Base-by-base conservation (phyloP, 2,113 vertebrate species). In the Siniperca knerii region DNA sequence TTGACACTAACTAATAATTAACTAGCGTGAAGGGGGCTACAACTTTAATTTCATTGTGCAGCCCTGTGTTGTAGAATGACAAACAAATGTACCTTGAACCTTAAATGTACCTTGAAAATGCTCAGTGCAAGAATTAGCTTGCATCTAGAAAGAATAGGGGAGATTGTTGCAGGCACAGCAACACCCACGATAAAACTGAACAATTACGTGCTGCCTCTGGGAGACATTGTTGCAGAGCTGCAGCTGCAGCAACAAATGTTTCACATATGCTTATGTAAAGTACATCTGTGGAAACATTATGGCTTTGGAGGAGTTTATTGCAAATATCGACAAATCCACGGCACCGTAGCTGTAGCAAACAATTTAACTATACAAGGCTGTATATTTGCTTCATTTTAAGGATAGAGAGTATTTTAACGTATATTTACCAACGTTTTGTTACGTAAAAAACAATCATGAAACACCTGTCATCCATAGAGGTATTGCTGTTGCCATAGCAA, bases 401-500 rank as follows among this genome's bases (percentile, higher is more conserved):
- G 46, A 55, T 11, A 25, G 2, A 48, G 0, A 0, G 4, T 42
- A 25, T 72, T 75, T 20, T 6, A 40, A 23, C 10, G 4, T 62
- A 67, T 72, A 69, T 46, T 74, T 67, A 42, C 77, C 33, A 33
- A 40, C 42, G 35, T 6, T 33, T 21, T 60, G 67, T 74, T 57
- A n/a, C 25, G 37, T 77, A 50, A 73, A 85, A 67, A 23, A 25
- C 6, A 33, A 58, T 42, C 18, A 44, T 66, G 23, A 79, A 81
- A 77, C 81, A 83, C 65, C 83, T 88, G 75, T 70, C 86, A 68
- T 25, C 44, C 33, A 12, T 33, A 8, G 40, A 78, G 61, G 82
- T 81, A 79, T 58, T 66, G 21, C 54, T 82, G 93, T 93, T 90
- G 72, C 92, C 79, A 90, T 91, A 80, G 93, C 60, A 94, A 93